Conservation (phyloP, 1,140 invertebrate genomes). For the Aphaenogaster ashmeadi region DNA sequence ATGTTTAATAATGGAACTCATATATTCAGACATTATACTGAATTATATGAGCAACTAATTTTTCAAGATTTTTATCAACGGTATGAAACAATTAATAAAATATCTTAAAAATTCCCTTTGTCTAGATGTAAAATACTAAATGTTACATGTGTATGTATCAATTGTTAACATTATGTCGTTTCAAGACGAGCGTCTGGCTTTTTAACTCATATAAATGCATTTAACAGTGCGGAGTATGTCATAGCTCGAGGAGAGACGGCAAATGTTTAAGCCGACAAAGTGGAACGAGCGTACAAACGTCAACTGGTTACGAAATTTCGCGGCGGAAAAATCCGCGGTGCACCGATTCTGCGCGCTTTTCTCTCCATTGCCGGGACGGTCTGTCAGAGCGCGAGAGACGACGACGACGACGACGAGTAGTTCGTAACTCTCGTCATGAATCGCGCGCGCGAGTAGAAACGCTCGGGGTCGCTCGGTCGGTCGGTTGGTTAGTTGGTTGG, state of each 20-base stretch:
- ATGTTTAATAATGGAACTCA: slow-evolving; percentile 1
- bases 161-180: slow-evolving; percentile 10
- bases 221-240: neutral
- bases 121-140: neutral
- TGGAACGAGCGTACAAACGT: neutral
- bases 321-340: slow-evolving; percentile 25
- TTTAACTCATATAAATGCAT: slow-evolving; percentile 26
- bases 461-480: slow-evolving; percentile 64
- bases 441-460: slow-evolving; percentile 63
- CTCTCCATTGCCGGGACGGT: slow-evolving; percentile 2
- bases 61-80: neutral
- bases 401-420: slow-evolving; percentile 50
- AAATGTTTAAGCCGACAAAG: slow-evolving; percentile 11
- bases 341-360: slow-evolving; percentile 57
- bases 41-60: neutral
- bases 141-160: neutral
- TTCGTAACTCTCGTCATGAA: slow-evolving; percentile 76
- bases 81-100: neutral
- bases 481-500: slow-evolving; percentile 16
- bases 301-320: slow-evolving; percentile 41
- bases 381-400: slow-evolving; percentile 18
- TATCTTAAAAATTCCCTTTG: neutral
- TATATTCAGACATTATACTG: neutral
- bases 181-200: neutral
- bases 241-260: neutral